These are phyloP conservation scores for Scaptomyza reducta DNA, from an alignment of 2,888 invertebrate genomes.

Conservation along the genomic window DNA sequence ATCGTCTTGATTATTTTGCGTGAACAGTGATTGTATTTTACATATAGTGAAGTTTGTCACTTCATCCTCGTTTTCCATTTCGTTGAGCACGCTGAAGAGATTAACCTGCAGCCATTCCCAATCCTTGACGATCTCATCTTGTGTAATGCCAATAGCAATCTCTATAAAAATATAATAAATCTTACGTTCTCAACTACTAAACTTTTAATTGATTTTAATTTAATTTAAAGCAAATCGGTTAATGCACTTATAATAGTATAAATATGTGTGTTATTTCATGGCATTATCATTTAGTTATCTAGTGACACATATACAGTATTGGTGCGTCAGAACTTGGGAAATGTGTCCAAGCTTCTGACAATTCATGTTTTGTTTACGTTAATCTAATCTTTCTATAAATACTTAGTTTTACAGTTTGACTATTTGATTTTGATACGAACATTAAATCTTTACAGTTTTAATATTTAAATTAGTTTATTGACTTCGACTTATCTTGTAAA, in stretches of 20 bases:
- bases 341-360: not conserved
- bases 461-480: not conserved
- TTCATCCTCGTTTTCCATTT: constrained; percentile 97
- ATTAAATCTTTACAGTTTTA: not conserved
- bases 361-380: not conserved
- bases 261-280: not conserved
- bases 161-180: constrained; percentile 85
- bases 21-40: constrained; percentile 97
- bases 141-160: constrained; percentile 94
- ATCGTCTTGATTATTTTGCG: constrained; percentile 86
- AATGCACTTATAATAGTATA: not conserved
- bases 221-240: not conserved
- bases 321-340: not conserved
- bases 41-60: constrained; percentile 97
- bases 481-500: not conserved
- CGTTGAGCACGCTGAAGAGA: constrained; percentile 92
- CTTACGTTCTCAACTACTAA: not conserved
- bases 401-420: not conserved
- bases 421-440: not conserved
- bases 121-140: constrained; percentile 93
- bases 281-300: constrained; percentile 12
- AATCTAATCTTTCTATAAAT: not conserved
- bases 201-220: too few relatives aligned
- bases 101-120: constrained; percentile 97
- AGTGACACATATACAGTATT: constrained; percentile 19